Conservation (phyloP, 2,113 vertebrate genomes). For the crab-eating macaque (Macaca fascicularis) region T2T-MFA8v1.1 NC_088395.1:12104501-12105000, state of each 20-base stretch:
- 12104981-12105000: background rate
- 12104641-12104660: background rate
- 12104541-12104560: background rate
- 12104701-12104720: background rate
- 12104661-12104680: background rate
- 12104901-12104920: slow-evolving; percentile 36
- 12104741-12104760: background rate
- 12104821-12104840: slow-evolving; percentile 50
- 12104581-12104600: background rate
- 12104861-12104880: slow-evolving; percentile 46
- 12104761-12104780: slow-evolving; percentile 37
- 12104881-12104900: slow-evolving; percentile 19
- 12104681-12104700: background rate
- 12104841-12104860: slow-evolving; percentile 50
- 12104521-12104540: background rate
- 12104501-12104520: background rate
- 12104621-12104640: background rate
- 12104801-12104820: slow-evolving; percentile 25
- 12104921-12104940: background rate
- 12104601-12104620: background rate
- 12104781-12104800: background rate
- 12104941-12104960: background rate
- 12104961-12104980: fast-evolving
- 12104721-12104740: background rate
- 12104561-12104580: background rate